Conservation (phyloP, 1,140 invertebrate species). For the Ostrea edulis region DNA sequence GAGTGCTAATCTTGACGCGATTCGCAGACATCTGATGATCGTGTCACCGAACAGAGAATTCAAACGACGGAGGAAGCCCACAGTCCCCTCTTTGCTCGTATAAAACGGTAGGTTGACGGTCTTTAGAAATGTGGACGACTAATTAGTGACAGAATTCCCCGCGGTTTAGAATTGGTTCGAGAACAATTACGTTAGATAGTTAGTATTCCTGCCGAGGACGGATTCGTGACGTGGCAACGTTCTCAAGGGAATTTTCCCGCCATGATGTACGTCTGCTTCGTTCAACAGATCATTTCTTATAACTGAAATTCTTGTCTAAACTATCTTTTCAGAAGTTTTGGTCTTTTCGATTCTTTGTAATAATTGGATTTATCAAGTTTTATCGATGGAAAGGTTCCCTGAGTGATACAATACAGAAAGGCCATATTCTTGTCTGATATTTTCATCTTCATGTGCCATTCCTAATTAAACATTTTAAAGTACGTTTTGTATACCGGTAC, state of each 20-base stretch:
- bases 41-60: background rate
- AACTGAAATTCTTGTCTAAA: conserved; percentile 16
- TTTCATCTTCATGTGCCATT: background rate
- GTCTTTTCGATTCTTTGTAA: background rate
- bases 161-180: conserved; percentile 45
- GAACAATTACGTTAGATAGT: conserved; percentile 56
- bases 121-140: conserved; percentile 51
- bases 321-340: background rate
- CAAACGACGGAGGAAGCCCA: background rate
- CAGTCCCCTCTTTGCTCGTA: background rate
- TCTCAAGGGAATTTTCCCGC: conserved; percentile 39
- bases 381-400: background rate
- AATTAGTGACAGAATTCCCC: conserved; percentile 56
- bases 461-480: too few species aligned
- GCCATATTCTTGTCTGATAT: background rate
- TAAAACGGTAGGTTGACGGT: conserved; percentile 23
- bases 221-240: conserved; percentile 47
- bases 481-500: too few species aligned
- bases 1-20: background rate
- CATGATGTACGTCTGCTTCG: conserved; percentile 40
- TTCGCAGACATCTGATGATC: background rate
- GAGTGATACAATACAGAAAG: background rate
- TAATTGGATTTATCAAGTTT: conserved; percentile 24
- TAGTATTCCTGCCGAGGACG: conserved; percentile 49
- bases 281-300: conserved; percentile 35